Conservation (phyloP, 2,797 vertebrate genomes). For the Carduelis carduelis region DNA sequence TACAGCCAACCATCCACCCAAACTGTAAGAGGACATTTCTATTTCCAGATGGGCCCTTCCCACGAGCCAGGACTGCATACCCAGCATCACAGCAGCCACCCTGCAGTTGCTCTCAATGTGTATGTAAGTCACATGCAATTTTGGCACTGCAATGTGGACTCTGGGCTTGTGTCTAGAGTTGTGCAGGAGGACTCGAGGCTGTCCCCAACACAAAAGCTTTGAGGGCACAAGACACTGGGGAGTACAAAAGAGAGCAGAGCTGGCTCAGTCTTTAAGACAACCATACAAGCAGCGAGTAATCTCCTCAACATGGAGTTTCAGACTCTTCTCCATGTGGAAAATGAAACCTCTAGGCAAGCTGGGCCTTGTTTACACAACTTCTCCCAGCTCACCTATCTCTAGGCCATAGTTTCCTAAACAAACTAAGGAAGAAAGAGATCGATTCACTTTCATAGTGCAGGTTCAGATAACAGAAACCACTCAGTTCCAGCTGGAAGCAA, state of each 20-base stretch:
- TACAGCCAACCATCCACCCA: background rate
- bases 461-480: background rate
- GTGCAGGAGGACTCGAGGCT: background rate
- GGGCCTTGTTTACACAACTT: background rate
- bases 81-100: background rate
- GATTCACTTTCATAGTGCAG: accelerated
- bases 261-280: background rate
- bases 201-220: background rate
- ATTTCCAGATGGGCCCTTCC: background rate
- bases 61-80: background rate
- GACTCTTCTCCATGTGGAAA: background rate
- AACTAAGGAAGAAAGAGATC: background rate
- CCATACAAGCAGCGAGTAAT: background rate
- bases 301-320: background rate
- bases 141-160: background rate
- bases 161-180: background rate
- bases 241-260: background rate
- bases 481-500: background rate
- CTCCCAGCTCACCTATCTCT: background rate
- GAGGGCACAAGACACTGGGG: background rate
- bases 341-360: background rate
- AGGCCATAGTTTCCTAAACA: background rate
- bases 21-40: background rate
- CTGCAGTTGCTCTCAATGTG: accelerated
- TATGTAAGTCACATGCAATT: background rate